phyloP scores from a whole-genome alignment of 2,113 vertebrate species.

The Phoxinus phoxinus region DNA sequence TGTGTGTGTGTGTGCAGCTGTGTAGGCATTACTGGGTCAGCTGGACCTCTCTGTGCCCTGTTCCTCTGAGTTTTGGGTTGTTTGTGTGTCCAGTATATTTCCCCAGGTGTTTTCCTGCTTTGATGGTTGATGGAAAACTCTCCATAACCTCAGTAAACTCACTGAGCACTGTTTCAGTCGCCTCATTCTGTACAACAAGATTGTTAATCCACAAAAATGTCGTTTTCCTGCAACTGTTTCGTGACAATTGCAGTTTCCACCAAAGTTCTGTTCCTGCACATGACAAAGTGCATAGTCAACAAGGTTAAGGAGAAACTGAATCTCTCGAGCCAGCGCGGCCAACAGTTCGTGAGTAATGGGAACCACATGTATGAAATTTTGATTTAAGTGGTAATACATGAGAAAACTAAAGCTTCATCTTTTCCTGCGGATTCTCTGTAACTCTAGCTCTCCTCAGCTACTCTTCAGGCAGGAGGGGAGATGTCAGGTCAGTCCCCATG shows the following conservation, averaged over 20 bases:
- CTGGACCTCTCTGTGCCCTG: background rate
- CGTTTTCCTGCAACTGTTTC: background rate
- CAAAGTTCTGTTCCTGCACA: background rate
- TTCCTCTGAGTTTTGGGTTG: background rate
- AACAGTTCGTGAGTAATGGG: conserved; percentile 43
- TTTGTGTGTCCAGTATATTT: background rate
- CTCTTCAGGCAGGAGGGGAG: conserved; percentile 9
- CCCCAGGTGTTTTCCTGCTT: conserved; percentile 20
- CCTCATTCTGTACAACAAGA: background rate
- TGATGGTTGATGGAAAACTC: conserved; percentile 24
- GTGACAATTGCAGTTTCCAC: conserved; percentile 15
- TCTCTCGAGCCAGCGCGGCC: conserved; percentile 31
- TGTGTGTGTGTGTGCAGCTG: background rate
- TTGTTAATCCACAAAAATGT: conserved; percentile 17
- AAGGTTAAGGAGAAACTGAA: conserved; percentile 47
- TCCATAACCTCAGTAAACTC: background rate
- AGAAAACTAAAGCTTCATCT: conserved; percentile 52
- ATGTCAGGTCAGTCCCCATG: conserved; percentile 11
- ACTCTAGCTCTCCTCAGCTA: conserved; percentile 26
- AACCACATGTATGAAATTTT: conserved; percentile 58
- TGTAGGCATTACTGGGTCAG: conserved; percentile 15
- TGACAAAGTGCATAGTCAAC: conserved; percentile 32
- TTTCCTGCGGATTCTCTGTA: conserved; percentile 38
- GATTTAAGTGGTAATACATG: conserved; percentile 58
- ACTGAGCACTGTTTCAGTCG: background rate